phyloP scores from a whole-genome alignment of 2,113 vertebrate genomes.

The Thomomys bottae region DNA sequence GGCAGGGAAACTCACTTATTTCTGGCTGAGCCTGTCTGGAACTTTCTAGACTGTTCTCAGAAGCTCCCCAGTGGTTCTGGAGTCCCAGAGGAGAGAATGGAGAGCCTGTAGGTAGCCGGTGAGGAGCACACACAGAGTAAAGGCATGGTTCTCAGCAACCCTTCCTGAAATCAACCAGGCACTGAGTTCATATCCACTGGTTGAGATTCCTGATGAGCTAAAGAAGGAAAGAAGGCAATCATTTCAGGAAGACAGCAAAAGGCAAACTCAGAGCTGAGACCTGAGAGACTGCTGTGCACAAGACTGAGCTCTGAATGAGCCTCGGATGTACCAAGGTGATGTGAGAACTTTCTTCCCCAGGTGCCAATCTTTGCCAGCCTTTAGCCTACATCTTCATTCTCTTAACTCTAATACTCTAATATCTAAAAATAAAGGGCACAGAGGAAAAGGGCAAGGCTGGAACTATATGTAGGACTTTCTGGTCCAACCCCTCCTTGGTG shows the following conservation, averaged over 20 bases:
- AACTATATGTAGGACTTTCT: rapidly evolving
- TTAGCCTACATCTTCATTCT: no score
- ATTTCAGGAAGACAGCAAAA: rapidly evolving
- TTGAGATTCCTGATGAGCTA: no score
- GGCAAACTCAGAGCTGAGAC: rapidly evolving
- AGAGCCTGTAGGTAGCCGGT: rapidly evolving
- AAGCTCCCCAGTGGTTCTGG: not conserved
- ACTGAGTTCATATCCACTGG: rapidly evolving
- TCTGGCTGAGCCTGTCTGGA: not conserved
- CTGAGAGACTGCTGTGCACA: rapidly evolving
- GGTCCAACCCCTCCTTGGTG: rapidly evolving
- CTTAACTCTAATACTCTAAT: not conserved
- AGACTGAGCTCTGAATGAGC: rapidly evolving
- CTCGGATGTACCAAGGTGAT: rapidly evolving
- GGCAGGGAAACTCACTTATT: not conserved
- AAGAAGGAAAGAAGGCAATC: rapidly evolving
- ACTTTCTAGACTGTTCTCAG: not conserved
- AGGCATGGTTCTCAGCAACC: rapidly evolving
- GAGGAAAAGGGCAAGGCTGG: not conserved
- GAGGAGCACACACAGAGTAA: rapidly evolving
- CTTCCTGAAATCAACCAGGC: rapidly evolving
- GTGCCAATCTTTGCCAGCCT: rapidly evolving
- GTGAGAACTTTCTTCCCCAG: rapidly evolving
- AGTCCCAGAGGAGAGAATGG: not conserved
- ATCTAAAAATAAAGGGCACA: not conserved